Evolutionary conservation across 2,888 invertebrate genomes (phyloP).

Genomic region (Ariolimax columbianus): DNA sequence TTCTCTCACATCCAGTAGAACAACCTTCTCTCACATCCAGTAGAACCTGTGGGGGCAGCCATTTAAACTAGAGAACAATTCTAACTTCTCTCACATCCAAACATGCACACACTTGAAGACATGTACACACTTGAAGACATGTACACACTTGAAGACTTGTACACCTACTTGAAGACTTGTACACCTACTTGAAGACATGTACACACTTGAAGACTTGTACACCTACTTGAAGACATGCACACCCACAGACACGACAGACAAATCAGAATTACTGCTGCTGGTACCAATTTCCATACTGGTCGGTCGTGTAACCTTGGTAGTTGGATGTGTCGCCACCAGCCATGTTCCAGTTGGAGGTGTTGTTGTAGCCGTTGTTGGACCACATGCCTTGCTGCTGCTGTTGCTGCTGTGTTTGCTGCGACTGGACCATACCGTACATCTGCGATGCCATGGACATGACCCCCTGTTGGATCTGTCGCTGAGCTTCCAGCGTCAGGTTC

Average conservation of each 20-base stretch:
- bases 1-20: no score
- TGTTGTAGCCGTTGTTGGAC: constrained; percentile 2
- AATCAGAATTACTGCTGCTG: constrained; percentile 24
- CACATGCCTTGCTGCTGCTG: constrained; percentile 26
- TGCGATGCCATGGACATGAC: constrained; percentile 41
- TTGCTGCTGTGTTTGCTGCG: constrained; percentile 2
- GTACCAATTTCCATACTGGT: constrained; percentile 48
- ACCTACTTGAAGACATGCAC: no score
- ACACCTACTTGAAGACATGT: no score
- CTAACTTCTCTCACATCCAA: no score
- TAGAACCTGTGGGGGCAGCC: no score
- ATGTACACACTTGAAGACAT: no score
- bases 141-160: no score
- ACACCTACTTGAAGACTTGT: no score
- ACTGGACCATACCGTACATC: constrained; percentile 9
- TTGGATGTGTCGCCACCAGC: background rate
- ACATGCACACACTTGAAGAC: no score
- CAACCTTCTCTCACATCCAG: no score
- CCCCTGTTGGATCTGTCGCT: constrained; percentile 41
- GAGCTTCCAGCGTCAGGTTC: constrained; percentile 27
- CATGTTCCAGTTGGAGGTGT: constrained; percentile 9
- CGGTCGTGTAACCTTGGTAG: constrained; percentile 33
- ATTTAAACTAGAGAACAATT: no score
- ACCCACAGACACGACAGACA: background rate
- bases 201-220: no score